These are phyloP conservation scores for Lepus europaeus DNA, from an alignment of 2,113 vertebrate genomes.

Conservation along the genomic window DNA sequence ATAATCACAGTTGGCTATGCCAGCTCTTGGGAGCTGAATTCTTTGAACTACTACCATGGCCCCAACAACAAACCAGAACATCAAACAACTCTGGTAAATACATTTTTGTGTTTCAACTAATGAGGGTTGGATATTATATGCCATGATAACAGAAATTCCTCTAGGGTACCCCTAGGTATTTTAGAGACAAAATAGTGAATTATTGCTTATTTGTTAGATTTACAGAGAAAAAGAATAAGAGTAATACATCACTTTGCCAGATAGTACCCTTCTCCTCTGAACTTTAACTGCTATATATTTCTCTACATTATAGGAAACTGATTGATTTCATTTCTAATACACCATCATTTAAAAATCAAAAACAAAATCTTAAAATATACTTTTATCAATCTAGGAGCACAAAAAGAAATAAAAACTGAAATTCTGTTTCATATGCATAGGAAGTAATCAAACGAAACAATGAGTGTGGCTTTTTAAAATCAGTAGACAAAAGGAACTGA, in stretches of 20 bases:
- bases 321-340: slow-evolving; percentile 27
- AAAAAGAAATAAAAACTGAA: slow-evolving; percentile 33
- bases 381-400: slow-evolving; percentile 18
- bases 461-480: slow-evolving; percentile 2
- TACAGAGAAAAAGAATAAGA: not conserved
- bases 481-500: slow-evolving; percentile 17
- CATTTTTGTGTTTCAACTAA: slow-evolving; percentile 15
- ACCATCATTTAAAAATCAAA: slow-evolving; percentile 16
- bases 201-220: slow-evolving; percentile 1
- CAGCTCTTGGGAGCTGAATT: not conserved
- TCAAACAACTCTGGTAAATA: slow-evolving; percentile 29
- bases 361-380: not conserved
- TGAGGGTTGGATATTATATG: not conserved
- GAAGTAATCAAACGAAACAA: slow-evolving; percentile 32
- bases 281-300: not conserved
- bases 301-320: not conserved
- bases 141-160: slow-evolving; percentile 2
- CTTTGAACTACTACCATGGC: not conserved
- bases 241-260: not conserved
- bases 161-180: not conserved
- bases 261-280: not conserved
- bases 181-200: slow-evolving; percentile 25
- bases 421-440: not conserved
- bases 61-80: not conserved
- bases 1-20: not conserved